Percentiles rank a stretch among this genome's conserved stretches.
Evolutionary conservation across 2,113 vertebrate species (phyloP).

Genomic region (Cyanocitta stelleri): DNA sequence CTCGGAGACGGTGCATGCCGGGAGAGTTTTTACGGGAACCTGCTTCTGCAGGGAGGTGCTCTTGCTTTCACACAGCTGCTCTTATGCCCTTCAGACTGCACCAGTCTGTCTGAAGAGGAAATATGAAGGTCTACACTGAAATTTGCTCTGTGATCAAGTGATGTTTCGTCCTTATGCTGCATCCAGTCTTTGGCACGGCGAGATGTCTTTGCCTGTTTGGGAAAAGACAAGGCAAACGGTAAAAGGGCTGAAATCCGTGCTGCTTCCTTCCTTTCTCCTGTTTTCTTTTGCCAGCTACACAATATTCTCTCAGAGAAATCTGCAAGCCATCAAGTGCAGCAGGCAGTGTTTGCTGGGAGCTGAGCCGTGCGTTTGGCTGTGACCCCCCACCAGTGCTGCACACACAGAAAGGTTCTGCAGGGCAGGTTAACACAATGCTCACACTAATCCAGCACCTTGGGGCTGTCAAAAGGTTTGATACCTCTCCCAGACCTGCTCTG

Average conservation of each 20-base stretch:
- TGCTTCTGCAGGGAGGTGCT: background rate
- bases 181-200: background rate
- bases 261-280: background rate
- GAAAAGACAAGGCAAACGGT: background rate
- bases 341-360: background rate
- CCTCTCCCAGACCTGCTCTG: background rate
- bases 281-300: background rate
- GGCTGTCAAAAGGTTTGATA: background rate
- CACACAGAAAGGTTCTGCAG: background rate
- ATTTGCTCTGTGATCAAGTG: background rate
- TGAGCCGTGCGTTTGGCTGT: background rate
- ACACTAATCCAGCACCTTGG: background rate
- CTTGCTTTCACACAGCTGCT: background rate
- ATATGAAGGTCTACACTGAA: background rate
- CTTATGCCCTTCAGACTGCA: background rate
- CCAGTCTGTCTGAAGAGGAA: background rate
- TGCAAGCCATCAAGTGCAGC: slow-evolving; percentile 9
- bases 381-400: background rate
- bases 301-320: background rate
- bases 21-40: background rate
- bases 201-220: background rate
- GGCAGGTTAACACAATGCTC: background rate
- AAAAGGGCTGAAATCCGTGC: background rate
- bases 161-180: accelerated
- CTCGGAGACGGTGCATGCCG: background rate